Conservation (phyloP, 2,113 vertebrate species). For the Protobothrops mucrosquamatus region DNA sequence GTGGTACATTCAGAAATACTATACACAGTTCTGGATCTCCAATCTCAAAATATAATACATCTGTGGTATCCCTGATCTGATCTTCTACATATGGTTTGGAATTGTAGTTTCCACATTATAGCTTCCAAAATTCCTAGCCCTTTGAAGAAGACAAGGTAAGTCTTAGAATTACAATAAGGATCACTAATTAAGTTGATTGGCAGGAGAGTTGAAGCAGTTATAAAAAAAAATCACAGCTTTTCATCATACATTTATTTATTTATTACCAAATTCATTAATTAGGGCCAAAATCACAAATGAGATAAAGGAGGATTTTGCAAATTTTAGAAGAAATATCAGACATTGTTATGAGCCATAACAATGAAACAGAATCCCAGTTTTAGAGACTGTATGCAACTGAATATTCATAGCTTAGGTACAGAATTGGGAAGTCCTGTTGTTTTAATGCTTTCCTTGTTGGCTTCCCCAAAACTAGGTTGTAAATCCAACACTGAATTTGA, state of each 20-base stretch:
- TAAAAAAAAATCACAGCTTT: background rate
- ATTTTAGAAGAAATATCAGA: background rate
- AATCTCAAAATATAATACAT: background rate
- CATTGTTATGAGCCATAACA: background rate
- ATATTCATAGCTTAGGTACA: background rate
- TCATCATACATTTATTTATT: background rate
- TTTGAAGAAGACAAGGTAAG: background rate
- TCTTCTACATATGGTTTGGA: background rate
- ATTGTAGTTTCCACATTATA: background rate
- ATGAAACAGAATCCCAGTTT: background rate
- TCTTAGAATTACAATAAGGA: background rate
- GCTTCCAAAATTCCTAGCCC: background rate
- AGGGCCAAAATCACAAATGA: background rate
- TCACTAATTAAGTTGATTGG: background rate
- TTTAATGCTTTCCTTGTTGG: background rate
- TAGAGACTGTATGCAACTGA: background rate
- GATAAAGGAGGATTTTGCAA: background rate
- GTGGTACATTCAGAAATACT: background rate
- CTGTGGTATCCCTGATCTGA: background rate
- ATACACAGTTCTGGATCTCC: background rate
- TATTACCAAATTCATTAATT: background rate
- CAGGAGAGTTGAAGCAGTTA: background rate
- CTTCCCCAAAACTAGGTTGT: background rate
- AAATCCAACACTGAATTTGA: background rate
- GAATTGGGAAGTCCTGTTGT: background rate